Evolutionary conservation across 2,113 vertebrate genomes (phyloP), one percentile per base, ranked within the genome.

Genomic region (Siniperca chuatsi): DNA sequence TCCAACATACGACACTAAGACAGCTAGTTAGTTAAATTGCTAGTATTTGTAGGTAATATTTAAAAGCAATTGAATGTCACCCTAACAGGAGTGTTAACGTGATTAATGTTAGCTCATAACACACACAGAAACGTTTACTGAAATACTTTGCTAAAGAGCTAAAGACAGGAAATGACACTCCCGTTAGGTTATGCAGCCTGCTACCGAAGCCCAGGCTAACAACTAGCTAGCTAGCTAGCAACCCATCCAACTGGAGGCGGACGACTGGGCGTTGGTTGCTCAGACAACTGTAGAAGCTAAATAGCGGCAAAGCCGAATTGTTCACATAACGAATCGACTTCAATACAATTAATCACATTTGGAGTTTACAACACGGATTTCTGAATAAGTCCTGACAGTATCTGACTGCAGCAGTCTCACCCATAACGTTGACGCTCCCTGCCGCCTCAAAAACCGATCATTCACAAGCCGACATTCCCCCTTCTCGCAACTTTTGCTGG

Each of bases 401-500:
- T 77, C 52, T 52, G 42, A 21, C 15, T 25, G 62, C 61, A 44
- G 70, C 21, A 52, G 35, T 87, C 96, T 96, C 86, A 96, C 96
- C 96, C 96, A 96, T 96, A 87, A 83, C 93, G 90, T 92, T 90
- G 92, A 92, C 90, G 91, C 91, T 95, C 94, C 92, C 91, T 88
- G 92, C 95, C 92, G 93, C 94, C 91, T 92, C 92, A 78, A 67
- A 92, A 91, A 88, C 90, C 88, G 89, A 95, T 95, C 95, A 94
- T 91, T 93, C 92, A 93, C 93, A 76, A 92, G 90, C 93, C 92
- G 94, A 95, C 95, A 95, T 95, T 95, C 93, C 95, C 95, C 91
- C 93, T 94, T 84, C 82, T 90, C 61, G n/a, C 78, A 67, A 48
- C 64, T 74, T 75, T 44, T 69, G 67, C 87, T 29, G 1, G 80